Conservation (phyloP, 2,113 vertebrate species). For the Rhinogobius similis region DNA sequence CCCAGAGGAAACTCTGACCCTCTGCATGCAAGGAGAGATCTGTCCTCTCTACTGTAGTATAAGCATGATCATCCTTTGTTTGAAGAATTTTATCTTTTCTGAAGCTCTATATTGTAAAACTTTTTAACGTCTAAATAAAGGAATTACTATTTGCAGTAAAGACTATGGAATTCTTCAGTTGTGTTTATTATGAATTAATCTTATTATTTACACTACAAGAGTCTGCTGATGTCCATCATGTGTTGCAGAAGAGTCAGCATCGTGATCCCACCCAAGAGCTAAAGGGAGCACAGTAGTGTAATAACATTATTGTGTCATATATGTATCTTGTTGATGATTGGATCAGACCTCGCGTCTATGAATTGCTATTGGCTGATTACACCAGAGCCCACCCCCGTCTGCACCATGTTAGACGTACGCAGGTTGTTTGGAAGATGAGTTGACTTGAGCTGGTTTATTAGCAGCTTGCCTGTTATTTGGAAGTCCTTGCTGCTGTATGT, state of each 20-base stretch:
- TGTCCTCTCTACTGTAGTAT: conserved; percentile 78
- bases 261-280: neutral
- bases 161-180: neutral
- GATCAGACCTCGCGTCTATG: conserved; percentile 1
- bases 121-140: conserved; percentile 86
- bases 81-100: conserved; percentile 85
- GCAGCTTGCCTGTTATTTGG: conserved; percentile 52
- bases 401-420: conserved; percentile 34
- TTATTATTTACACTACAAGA: neutral
- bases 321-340: conserved; percentile 35
- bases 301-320: neutral
- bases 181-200: neutral
- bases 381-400: conserved; percentile 13
- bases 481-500: conserved; percentile 55
- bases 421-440: conserved; percentile 74
- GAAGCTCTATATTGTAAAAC: conserved; percentile 87
- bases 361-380: conserved; percentile 46
- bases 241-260: neutral
- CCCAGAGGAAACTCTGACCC: conserved; percentile 77
- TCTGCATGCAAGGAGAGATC: conserved; percentile 76
- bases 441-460: conserved; percentile 58
- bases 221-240: neutral
- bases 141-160: conserved; percentile 84
- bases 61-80: conserved; percentile 80
- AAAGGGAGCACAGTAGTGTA: neutral